Evolutionary conservation across 2,888 invertebrate genomes (phyloP).

Genomic region (Reticulitermes lucifugus): DNA sequence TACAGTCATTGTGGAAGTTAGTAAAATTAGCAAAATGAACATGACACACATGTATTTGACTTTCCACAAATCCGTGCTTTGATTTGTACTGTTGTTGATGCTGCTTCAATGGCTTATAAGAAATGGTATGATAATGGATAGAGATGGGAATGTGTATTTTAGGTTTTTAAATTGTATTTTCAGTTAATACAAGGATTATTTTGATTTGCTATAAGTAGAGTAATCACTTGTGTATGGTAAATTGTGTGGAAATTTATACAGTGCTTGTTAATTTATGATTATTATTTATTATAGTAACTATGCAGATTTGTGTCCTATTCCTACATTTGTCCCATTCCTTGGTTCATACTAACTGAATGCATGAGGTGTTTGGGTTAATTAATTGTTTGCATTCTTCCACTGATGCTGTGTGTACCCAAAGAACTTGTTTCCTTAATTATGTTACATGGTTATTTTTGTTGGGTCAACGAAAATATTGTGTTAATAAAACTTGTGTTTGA

Average conservation of each 20-base stretch:
- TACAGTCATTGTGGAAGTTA: not conserved
- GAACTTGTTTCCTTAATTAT: not conserved
- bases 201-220: not conserved
- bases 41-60: not conserved
- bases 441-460: not conserved
- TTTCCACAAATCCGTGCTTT: not conserved
- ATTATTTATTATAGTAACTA: not conserved
- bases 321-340: not conserved
- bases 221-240: not conserved
- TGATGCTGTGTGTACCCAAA: not conserved
- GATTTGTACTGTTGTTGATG: not conserved
- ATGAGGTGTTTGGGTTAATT: not conserved
- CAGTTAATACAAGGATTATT: not conserved
- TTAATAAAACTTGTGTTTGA: not conserved
- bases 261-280: not conserved
- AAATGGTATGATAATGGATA: not conserved
- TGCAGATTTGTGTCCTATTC: not conserved
- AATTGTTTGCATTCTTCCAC: not conserved
- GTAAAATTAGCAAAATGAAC: not conserved
- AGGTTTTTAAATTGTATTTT: not conserved
- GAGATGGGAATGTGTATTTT: not conserved
- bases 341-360: slow-evolving; percentile 8
- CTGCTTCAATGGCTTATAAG: not conserved
- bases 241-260: not conserved
- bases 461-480: not conserved